Base-by-base conservation (phyloP, 2,113 vertebrate genomes). In the Rhegmatorhina hoffmannsi region DNA sequence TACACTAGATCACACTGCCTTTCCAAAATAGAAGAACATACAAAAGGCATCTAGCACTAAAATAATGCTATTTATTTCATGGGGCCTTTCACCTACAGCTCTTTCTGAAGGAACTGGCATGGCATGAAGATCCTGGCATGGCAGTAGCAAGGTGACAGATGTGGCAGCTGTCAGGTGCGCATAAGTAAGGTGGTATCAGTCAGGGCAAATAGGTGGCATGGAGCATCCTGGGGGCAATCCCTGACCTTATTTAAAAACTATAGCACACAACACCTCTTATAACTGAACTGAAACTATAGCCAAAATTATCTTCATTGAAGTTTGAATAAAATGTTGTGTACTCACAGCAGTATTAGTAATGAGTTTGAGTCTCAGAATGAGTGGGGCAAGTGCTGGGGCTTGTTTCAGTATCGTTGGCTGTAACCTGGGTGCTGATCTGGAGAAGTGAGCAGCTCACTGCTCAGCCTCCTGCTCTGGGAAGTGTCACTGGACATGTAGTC, bases 161-260 rank as follows among this genome's bases (percentile, higher is more conserved):
- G 55, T n/a, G 26, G 34, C 67, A 73, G 36, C 74, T 4, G 0
- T 43, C 1, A 5, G 12, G 10, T 36, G 18, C 9, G 12, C 2
- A 1, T n/a, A 47, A 47, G 17, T 56, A 16, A 36, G 34, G 34
- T 3, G 0, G 53, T 29, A 29, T 36, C 0, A 13, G 10, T 59
- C 18, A 2, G 38, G 46, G 38, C 59, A 50, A 10, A 20, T 9
- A 46, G 47, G 43, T 89, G 69, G 17, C 58, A 17, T 26, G 33
- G 36, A 87, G 40, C 33, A 52, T 17, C 49, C 50, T 50, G 18
- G 13, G 19, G 38, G 4, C 21, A 75, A 63, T 81, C 47, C 31
- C 40, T 89, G 53, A 29, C 64, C 47, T 70, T 29, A 33, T 10
- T 7, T 17, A 26, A 66, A 86, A 90, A 19, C 43, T 74, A 9